These are phyloP conservation scores for Frankliniella intonsa DNA, from an alignment of 2,888 invertebrate species.

Conservation along the genomic window DNA sequence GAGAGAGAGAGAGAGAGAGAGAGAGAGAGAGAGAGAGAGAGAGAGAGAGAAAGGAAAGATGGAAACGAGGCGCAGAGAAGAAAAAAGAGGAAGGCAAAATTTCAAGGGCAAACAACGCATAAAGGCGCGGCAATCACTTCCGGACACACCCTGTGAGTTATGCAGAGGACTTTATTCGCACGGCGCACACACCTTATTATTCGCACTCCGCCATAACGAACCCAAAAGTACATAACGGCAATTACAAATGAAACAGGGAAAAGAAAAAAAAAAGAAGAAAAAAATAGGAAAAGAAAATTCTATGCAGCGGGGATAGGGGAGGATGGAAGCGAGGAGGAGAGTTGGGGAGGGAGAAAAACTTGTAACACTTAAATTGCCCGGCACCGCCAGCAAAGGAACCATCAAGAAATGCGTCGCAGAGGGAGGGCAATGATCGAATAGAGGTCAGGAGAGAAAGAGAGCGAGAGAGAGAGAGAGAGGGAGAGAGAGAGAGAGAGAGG, in stretches of 20 bases:
- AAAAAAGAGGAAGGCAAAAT: neutral
- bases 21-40: neutral
- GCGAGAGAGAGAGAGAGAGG: neutral
- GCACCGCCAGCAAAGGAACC: neutral
- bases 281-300: neutral
- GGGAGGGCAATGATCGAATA: neutral
- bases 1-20: neutral
- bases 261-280: neutral
- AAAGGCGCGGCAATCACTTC: neutral
- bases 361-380: constrained; percentile 16
- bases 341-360: neutral
- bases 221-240: constrained; percentile 11
- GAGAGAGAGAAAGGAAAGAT: neutral
- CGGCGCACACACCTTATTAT: neutral
- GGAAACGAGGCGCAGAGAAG: neutral
- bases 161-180: neutral
- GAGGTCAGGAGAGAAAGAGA: neutral
- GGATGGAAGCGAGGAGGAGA: neutral
- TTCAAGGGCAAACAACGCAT: neutral
- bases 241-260: neutral
- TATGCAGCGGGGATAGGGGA: too few relatives aligned
- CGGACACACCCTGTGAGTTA: neutral
- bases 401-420: neutral
- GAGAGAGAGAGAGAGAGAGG: neutral
- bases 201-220: neutral